phyloP scores from a whole-genome alignment of 2,113 vertebrate species.

The Nicator chloris region DNA sequence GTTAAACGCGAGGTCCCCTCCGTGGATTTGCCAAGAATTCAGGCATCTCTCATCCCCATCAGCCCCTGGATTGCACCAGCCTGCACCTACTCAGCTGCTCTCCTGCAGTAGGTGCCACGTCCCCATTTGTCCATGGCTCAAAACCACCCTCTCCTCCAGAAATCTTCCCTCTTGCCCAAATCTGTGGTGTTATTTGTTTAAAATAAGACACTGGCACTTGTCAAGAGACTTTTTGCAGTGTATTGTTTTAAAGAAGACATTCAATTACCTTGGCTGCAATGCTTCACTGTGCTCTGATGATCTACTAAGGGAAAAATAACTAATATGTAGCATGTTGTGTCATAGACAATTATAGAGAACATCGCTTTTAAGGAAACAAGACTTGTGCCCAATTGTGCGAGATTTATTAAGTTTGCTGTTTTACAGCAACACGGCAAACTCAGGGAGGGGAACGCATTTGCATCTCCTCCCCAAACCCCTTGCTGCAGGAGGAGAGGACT shows the following conservation, averaged over 20 bases:
- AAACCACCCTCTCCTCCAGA: background rate
- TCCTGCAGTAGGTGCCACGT: background rate
- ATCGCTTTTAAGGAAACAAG: constrained; percentile 65
- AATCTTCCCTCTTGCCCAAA: background rate
- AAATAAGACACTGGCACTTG: constrained; percentile 16
- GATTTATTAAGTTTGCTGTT: constrained; percentile 51
- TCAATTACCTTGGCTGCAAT: constrained; percentile 47
- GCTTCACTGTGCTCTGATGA: constrained; percentile 55
- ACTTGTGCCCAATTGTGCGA: constrained; percentile 55
- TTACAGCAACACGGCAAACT: constrained; percentile 35
- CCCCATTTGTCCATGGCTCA: too few relatives aligned
- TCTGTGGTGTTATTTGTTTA: background rate
- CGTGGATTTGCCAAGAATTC: background rate
- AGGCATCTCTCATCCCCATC: background rate
- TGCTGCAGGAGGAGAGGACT: background rate
- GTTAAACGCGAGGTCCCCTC: fast-evolving
- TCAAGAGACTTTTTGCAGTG: constrained; percentile 21
- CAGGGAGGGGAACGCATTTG: constrained; percentile 20
- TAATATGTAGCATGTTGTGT: constrained; percentile 52
- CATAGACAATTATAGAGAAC: constrained; percentile 63
- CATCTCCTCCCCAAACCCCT: background rate
- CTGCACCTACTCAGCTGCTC: background rate
- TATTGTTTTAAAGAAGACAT: constrained; percentile 61
- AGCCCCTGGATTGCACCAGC: fast-evolving
- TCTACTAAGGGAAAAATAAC: constrained; percentile 56